phyloP scores from a whole-genome alignment of 1,140 invertebrate genomes.

The Drosophila pruinosa region DNA sequence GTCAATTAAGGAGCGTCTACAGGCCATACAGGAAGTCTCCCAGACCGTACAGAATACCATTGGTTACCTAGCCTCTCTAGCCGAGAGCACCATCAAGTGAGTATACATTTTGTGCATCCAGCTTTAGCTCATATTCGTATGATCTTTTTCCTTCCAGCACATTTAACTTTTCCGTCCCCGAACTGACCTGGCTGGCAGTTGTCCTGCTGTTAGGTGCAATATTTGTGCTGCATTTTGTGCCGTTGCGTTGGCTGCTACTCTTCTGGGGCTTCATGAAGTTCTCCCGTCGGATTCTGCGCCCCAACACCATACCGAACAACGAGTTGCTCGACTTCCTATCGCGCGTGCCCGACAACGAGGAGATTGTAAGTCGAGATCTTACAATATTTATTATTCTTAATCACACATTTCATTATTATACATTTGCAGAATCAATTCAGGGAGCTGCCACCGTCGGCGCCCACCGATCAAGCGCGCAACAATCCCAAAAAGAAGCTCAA shows the following conservation, averaged over 20 bases:
- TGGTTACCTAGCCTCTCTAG: constrained; percentile 94
- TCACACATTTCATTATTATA: not conserved
- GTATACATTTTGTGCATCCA: constrained; percentile 33
- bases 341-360: constrained; percentile 97
- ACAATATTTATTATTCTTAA: no score
- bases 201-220: constrained; percentile 88
- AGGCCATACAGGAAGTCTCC: constrained; percentile 97
- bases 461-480: constrained; percentile 83
- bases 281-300: constrained; percentile 94
- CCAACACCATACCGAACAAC: constrained; percentile 98
- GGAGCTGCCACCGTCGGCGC: constrained; percentile 84
- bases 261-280: constrained; percentile 99
- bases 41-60: constrained; percentile 97
- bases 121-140: not conserved
- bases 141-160: constrained; percentile 87
- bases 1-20: constrained; percentile 95
- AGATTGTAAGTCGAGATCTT: constrained; percentile 87
- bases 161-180: constrained; percentile 98
- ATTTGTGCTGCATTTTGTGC: constrained; percentile 94
- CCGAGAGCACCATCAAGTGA: constrained; percentile 97
- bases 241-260: constrained; percentile 95
- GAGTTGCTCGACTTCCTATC: constrained; percentile 98
- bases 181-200: constrained; percentile 96
- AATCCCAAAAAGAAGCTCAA: constrained; percentile 86
- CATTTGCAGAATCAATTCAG: constrained; percentile 84